Conservation (phyloP, 2,888 invertebrate species). For the Trichogramma dendrolimi region DNA sequence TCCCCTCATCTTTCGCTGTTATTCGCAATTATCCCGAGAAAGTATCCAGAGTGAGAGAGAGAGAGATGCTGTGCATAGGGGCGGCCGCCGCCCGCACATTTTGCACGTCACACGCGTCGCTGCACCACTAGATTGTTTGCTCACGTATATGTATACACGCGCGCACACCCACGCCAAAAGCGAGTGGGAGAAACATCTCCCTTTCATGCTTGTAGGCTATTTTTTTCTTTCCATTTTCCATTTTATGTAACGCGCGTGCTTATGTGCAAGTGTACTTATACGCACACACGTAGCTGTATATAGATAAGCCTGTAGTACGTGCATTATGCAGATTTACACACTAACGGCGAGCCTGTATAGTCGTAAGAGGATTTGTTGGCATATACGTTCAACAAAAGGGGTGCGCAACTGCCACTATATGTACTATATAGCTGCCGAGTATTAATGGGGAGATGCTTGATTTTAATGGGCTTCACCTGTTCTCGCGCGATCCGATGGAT, state of each 20-base stretch:
- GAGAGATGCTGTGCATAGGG: slow-evolving; percentile 41
- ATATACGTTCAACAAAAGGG: background rate
- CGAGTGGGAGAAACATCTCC: slow-evolving; percentile 4
- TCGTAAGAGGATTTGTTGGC: slow-evolving; percentile 8
- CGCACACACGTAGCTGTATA: slow-evolving; percentile 1
- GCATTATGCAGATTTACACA: slow-evolving; percentile 35
- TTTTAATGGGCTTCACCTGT: background rate
- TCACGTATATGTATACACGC: slow-evolving; percentile 49
- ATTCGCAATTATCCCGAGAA: slow-evolving; percentile 49
- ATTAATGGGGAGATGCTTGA: slow-evolving; percentile 2
- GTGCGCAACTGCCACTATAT: background rate
- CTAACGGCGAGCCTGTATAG: slow-evolving; percentile 19
- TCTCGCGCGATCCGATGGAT: too few species aligned
- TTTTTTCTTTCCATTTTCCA: too few species aligned
- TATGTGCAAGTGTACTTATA: slow-evolving; percentile 33
- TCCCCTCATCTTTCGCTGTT: slow-evolving; percentile 38
- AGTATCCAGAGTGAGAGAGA: slow-evolving; percentile 30
- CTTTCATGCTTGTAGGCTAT: too few species aligned
- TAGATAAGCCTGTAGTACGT: slow-evolving; percentile 30
- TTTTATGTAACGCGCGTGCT: background rate
- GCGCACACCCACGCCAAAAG: slow-evolving; percentile 17
- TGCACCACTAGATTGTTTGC: slow-evolving; percentile 53
- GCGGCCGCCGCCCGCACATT: slow-evolving; percentile 45
- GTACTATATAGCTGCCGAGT: too few species aligned
- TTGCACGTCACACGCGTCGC: slow-evolving; percentile 53